Evolutionary conservation across 1,140 invertebrate genomes (phyloP).

Genomic region (Delia radicum): DNA sequence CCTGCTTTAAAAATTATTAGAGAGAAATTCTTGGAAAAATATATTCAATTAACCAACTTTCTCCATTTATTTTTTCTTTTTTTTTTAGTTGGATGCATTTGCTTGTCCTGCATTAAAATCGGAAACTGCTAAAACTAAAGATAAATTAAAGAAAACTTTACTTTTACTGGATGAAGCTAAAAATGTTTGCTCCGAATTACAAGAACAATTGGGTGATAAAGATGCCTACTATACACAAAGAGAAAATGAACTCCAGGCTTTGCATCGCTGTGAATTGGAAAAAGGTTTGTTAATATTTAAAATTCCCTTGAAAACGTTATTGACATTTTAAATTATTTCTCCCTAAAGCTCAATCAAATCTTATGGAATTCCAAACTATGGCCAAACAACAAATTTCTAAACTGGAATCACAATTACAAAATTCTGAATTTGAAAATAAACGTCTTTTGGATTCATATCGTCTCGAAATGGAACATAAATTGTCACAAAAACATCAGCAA

Average conservation of each 20-base stretch:
- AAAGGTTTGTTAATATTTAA: constrained; percentile 38
- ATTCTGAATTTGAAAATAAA: constrained; percentile 40
- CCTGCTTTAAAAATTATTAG: neutral
- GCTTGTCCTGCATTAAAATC: constrained; percentile 59
- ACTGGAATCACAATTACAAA: constrained; percentile 40
- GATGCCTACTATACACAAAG: constrained; percentile 45
- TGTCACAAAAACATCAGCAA: constrained; percentile 39
- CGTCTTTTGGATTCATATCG: constrained; percentile 41
- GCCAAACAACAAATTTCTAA: constrained; percentile 41
- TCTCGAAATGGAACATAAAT: constrained; percentile 38
- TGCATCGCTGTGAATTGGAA: constrained; percentile 43
- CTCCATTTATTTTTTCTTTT: neutral
- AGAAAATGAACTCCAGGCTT: constrained; percentile 40
- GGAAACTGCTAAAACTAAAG: constrained; percentile 58
- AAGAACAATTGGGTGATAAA: constrained; percentile 59
- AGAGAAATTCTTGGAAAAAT: neutral
- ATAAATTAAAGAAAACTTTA: constrained; percentile 58
- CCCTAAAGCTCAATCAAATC: constrained; percentile 40
- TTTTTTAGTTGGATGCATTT: constrained; percentile 64
- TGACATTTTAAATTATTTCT: neutral
- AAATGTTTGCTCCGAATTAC: constrained; percentile 57
- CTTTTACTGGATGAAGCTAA: constrained; percentile 60
- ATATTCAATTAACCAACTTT: neutral
- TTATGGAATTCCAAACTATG: constrained; percentile 41
- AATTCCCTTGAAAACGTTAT: neutral